Percentiles rank a stretch among this genome's conserved stretches.
Conservation (phyloP, 2,113 vertebrate genomes). For the Pungitius pungitius region DNA sequence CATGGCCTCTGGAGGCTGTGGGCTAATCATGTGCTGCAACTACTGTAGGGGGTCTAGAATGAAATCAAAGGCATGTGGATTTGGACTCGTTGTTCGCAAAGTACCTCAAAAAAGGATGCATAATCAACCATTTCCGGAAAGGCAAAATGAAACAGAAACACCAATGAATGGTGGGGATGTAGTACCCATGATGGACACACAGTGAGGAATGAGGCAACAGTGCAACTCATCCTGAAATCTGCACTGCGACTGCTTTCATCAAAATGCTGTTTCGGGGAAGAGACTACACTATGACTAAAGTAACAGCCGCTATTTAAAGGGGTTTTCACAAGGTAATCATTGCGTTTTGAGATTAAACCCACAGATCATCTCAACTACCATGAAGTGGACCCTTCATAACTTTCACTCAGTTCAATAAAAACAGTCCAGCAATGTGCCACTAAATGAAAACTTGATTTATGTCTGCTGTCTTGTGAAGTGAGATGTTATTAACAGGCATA, state of each 20-base stretch:
- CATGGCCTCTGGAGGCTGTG: not conserved
- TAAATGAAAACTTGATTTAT: not conserved
- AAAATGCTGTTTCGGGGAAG: slow-evolving; percentile 1
- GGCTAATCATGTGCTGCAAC: slow-evolving; percentile 7
- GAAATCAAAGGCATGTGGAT: not conserved
- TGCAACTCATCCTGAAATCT: slow-evolving; percentile 24
- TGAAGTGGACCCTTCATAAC: not conserved
- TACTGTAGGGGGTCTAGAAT: not conserved
- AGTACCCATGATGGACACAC: not conserved
- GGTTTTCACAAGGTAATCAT: not conserved
- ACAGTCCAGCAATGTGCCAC: not conserved
- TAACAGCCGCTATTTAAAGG: not conserved
- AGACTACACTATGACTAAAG: not conserved
- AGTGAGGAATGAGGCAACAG: slow-evolving; percentile 36
- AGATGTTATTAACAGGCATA: slow-evolving; percentile 32
- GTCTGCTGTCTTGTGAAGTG: not conserved
- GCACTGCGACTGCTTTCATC: not conserved
- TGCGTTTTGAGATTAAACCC: slow-evolving; percentile 4
- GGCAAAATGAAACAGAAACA: not conserved
- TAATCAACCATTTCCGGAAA: slow-evolving; percentile 5
- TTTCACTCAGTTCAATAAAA: not conserved
- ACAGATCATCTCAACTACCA: not conserved
- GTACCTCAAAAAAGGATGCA: not conserved
- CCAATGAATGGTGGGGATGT: not conserved
- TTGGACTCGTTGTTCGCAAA: slow-evolving; percentile 6